phyloP scores from a whole-genome alignment of 2,888 invertebrate species.

The Rotaria sp. region DNA sequence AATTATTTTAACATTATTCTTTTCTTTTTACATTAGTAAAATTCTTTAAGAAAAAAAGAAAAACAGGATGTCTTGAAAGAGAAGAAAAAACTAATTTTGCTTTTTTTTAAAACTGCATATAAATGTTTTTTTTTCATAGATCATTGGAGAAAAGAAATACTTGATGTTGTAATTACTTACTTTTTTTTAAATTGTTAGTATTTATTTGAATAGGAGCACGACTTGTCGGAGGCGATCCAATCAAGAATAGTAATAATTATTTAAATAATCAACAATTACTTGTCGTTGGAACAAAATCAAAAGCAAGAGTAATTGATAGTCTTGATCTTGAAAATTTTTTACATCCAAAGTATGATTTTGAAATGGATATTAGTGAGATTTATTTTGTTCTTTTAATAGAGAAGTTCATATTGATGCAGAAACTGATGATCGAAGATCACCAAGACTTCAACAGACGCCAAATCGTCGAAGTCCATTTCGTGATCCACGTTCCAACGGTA shows the following conservation, averaged over 20 bases:
- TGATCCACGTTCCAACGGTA: background rate
- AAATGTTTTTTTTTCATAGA: too few species aligned
- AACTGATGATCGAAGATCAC: background rate
- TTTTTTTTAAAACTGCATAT: too few species aligned
- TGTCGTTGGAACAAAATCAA: background rate
- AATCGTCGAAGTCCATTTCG: background rate
- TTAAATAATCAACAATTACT: background rate
- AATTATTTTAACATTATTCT: too few species aligned
- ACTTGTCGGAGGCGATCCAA: background rate
- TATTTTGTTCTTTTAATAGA: background rate
- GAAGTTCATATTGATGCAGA: conserved; percentile 12
- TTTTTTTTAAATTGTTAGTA: background rate
- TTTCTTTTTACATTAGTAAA: too few species aligned
- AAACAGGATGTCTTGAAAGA: too few species aligned
- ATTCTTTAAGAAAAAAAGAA: too few species aligned
- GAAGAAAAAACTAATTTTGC: too few species aligned
- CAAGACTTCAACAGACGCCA: background rate
- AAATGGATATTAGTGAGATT: too few species aligned
- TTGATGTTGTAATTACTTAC: background rate
- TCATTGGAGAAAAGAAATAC: too few species aligned
- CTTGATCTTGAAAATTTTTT: conserved; percentile 4
- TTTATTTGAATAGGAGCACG: background rate
- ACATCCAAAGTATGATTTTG: background rate
- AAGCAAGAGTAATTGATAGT: conserved; percentile 23
- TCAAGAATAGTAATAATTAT: background rate